A percentile compares a stretch with the other conserved stretches of the same genome.
Conservation (phyloP, 2,113 vertebrate species). For the Pangasianodon gigas region DNA sequence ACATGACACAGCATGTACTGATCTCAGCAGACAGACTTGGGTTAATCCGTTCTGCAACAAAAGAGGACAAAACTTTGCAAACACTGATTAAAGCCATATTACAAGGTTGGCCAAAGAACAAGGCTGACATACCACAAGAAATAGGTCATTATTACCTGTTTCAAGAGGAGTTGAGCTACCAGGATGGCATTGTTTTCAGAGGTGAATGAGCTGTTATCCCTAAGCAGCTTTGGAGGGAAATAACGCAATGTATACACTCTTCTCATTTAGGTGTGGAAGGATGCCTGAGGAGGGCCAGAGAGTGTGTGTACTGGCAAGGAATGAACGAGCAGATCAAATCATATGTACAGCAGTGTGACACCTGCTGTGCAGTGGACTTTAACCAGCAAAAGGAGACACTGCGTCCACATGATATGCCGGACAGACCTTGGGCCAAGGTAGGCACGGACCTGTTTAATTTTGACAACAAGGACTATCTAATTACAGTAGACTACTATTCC, state of each 20-base stretch:
- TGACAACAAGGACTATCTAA: constrained; percentile 13
- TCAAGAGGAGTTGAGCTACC: neutral
- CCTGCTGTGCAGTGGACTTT: too few species aligned
- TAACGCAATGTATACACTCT: too few species aligned
- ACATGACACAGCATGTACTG: neutral
- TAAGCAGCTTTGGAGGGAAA: too few species aligned
- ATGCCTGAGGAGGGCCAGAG: too few species aligned
- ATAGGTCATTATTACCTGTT: constrained; percentile 10
- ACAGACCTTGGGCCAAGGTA: constrained; percentile 32
- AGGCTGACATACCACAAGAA: neutral
- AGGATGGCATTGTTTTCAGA: constrained; percentile 30
- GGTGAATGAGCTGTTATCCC: constrained; percentile 27
- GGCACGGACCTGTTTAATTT: constrained; percentile 18
- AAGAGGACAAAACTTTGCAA: constrained; percentile 28
- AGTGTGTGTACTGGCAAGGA: neutral
- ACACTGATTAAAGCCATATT: neutral
- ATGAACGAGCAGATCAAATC: neutral
- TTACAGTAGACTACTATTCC: constrained; percentile 41
- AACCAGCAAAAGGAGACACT: neutral
- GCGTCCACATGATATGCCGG: neutral
- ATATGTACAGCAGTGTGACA: neutral
- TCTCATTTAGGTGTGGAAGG: too few species aligned
- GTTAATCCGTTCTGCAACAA: neutral
- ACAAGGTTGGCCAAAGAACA: too few species aligned
- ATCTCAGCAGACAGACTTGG: constrained; percentile 18